Conservation (phyloP, 2,888 invertebrate species). For the Zygogramma bicolorata region DNA sequence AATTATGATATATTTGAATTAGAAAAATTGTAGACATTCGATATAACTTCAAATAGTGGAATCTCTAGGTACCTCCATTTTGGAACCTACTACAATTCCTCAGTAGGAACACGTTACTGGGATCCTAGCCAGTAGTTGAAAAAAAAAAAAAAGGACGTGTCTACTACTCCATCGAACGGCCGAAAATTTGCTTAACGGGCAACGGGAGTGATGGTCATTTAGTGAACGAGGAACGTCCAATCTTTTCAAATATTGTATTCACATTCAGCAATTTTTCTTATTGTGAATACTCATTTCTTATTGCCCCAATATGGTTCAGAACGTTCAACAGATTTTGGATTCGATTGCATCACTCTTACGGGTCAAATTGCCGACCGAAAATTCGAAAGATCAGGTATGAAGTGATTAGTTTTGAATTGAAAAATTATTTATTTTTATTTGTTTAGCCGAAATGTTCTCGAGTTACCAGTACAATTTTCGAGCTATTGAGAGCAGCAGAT, state of each 20-base stretch:
- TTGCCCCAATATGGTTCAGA: constrained; percentile 17
- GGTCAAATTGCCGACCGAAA: constrained; percentile 19
- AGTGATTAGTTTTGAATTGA: neutral
- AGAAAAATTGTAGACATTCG: too few species aligned
- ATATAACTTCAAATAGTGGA: too few species aligned
- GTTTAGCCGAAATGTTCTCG: constrained; percentile 16
- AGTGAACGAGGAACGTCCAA: too few species aligned
- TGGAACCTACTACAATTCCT: too few species aligned
- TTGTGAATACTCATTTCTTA: neutral
- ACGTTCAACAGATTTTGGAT: constrained; percentile 14
- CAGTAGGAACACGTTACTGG: too few species aligned
- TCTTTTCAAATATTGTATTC: neutral
- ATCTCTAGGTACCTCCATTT: too few species aligned
- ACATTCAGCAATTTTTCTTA: neutral
- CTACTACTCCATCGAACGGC: too few species aligned
- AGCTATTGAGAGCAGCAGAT: constrained; percentile 53
- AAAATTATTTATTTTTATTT: neutral
- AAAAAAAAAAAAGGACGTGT: too few species aligned
- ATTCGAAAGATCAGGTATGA: constrained; percentile 21
- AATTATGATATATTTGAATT: too few species aligned
- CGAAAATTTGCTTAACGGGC: too few species aligned
- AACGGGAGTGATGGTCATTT: too few species aligned
- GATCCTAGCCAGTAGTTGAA: too few species aligned
- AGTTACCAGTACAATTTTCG: constrained; percentile 58
- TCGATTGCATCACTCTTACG: constrained; percentile 23